phyloP scores from a whole-genome alignment of 30 jellyfish, hydroid and myxozoan species.

The Cassiopea xamachana region DNA sequence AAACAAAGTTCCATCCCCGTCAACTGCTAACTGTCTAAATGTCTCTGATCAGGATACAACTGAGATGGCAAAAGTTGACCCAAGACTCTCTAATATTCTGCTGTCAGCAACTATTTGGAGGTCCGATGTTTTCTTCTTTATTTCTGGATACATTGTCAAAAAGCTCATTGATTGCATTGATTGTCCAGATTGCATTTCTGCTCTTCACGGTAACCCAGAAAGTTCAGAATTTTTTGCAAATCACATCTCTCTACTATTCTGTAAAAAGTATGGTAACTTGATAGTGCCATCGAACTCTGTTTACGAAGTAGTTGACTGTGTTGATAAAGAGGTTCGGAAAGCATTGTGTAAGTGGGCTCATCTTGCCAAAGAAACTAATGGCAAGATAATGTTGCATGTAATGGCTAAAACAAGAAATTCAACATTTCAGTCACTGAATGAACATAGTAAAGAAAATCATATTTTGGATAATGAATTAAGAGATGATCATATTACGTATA shows the following conservation, averaged over 20 bases:
- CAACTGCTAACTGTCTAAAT: slow-evolving; percentile 49
- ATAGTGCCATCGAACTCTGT: slow-evolving; percentile 55
- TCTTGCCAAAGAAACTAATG: slow-evolving; percentile 23
- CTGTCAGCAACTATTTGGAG: slow-evolving; percentile 35
- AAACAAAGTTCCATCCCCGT: slow-evolving; percentile 33
- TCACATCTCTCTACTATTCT: slow-evolving; percentile 12
- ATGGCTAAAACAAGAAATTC: slow-evolving; percentile 12
- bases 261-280: slow-evolving; percentile 45
- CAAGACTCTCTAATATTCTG: slow-evolving; percentile 10
- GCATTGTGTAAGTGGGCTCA: slow-evolving; percentile 48
- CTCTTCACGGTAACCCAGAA: slow-evolving; percentile 7
- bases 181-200: slow-evolving; percentile 43
- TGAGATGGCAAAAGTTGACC: slow-evolving; percentile 35
- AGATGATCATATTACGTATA: slow-evolving; percentile 17
- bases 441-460: slow-evolving; percentile 23
- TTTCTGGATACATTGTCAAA: slow-evolving; percentile 43
- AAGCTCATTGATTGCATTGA: slow-evolving; percentile 9
- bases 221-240: neutral
- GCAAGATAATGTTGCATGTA: neutral
- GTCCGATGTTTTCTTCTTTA: slow-evolving; percentile 45
- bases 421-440: slow-evolving; percentile 14
- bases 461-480: slow-evolving; percentile 24
- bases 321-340: slow-evolving; percentile 1
- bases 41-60: neutral
- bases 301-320: slow-evolving; percentile 39